Conservation (phyloP, 2,888 invertebrate species). For the Caenorhabditis sp. region DNA sequence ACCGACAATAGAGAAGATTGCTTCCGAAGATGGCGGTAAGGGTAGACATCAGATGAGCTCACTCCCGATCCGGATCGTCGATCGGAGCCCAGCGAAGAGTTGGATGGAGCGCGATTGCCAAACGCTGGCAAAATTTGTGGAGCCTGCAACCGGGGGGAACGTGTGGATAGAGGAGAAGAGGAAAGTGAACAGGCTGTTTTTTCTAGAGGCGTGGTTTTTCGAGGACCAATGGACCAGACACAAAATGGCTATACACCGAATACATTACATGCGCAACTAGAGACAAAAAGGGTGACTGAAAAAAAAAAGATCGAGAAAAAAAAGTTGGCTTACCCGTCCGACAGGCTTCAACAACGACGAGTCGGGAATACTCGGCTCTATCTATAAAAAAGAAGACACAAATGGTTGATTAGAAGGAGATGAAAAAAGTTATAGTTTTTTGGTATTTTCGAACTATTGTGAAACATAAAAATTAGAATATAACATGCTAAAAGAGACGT, state of each 20-base stretch:
- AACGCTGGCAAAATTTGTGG: slow-evolving; percentile 71
- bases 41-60: slow-evolving; percentile 68
- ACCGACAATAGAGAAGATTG: slow-evolving; percentile 77
- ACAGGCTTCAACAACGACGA: slow-evolving; percentile 63
- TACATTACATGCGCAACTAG: slow-evolving; percentile 35
- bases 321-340: slow-evolving; percentile 61
- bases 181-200: not conserved
- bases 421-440: slow-evolving; percentile 1
- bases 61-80: slow-evolving; percentile 59
- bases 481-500: not conserved
- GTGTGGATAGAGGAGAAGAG: not conserved
- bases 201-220: not conserved
- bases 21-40: slow-evolving; percentile 71
- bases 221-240: too few species aligned
- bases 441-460: not conserved
- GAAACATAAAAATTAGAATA: slow-evolving; percentile 1
- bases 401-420: slow-evolving; percentile 33
- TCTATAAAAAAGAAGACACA: slow-evolving; percentile 59
- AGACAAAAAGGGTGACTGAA: slow-evolving; percentile 3
- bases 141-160: slow-evolving; percentile 53
- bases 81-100: slow-evolving; percentile 61
- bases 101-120: slow-evolving; percentile 63
- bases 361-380: slow-evolving; percentile 47
- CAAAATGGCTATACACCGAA: slow-evolving; percentile 14
- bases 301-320: slow-evolving; percentile 6